These are phyloP conservation scores for Spodoptera littoralis DNA, from an alignment of 2,888 invertebrate species.

Conservation along the genomic window DNA sequence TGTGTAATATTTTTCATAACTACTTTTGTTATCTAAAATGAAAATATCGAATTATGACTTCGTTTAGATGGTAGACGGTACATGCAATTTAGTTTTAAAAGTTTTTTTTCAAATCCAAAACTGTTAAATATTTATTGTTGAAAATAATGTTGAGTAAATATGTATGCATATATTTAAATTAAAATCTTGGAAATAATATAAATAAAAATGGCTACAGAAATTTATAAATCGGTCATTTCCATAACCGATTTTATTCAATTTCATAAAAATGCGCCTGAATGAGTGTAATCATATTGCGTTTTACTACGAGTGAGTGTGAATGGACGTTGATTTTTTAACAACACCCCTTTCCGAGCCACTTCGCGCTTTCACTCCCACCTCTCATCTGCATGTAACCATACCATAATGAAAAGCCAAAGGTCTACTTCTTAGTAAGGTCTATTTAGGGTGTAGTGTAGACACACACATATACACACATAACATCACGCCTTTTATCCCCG, in stretches of 20 bases:
- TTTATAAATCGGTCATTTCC: constrained; percentile 1
- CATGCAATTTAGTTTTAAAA: too few species aligned
- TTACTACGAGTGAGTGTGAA: constrained; percentile 28
- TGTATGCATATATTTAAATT: too few species aligned
- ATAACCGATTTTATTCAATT: constrained; percentile 18
- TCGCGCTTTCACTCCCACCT: background rate
- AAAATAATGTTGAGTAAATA: too few species aligned
- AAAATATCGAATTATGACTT: too few species aligned
- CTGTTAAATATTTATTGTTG: too few species aligned
- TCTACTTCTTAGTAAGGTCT: background rate
- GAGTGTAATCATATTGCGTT: constrained; percentile 36
- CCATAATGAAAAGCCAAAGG: constrained; percentile 7
- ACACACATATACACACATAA: too few species aligned
- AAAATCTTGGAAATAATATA: background rate
- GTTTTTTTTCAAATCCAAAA: too few species aligned
- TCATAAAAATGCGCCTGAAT: constrained; percentile 17
- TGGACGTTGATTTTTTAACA: constrained; percentile 53
- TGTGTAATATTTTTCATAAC: too few species aligned
- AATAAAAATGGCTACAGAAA: background rate
- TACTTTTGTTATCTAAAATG: too few species aligned
- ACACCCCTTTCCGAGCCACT: constrained; percentile 2
- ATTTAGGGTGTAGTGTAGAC: too few species aligned
- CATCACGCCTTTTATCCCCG: too few species aligned
- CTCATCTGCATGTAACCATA: background rate
- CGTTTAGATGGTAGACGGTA: too few species aligned